phyloP scores from a whole-genome alignment of 2,113 vertebrate species.

The zebrafish (Danio rerio) region DNA sequence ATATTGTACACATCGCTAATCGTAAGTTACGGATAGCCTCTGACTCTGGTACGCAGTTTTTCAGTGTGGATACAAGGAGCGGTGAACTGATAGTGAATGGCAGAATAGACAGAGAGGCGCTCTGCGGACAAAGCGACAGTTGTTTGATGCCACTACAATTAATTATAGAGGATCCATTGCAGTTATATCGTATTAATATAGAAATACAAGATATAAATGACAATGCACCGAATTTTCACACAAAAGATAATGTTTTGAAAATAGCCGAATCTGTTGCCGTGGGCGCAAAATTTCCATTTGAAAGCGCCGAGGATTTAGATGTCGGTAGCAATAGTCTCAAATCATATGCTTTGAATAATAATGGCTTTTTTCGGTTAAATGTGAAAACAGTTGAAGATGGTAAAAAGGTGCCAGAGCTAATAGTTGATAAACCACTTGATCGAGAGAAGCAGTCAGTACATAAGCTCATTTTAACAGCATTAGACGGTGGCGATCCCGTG shows the following conservation, averaged over 20 bases:
- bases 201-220: conserved; percentile 79
- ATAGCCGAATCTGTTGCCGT: conserved; percentile 62
- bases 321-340: conserved; percentile 73
- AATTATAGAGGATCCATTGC: conserved; percentile 76
- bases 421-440: conserved; percentile 75
- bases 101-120: conserved; percentile 77
- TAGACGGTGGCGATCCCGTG: conserved; percentile 75
- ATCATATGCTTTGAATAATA: conserved; percentile 74
- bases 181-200: conserved; percentile 74
- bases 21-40: conserved; percentile 76
- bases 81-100: conserved; percentile 72
- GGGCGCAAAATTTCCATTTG: conserved; percentile 69
- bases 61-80: conserved; percentile 70
- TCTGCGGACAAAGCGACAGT: conserved; percentile 73
- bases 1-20: conserved; percentile 65
- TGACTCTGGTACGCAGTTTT: conserved; percentile 70
- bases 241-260: conserved; percentile 69
- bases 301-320: conserved; percentile 78
- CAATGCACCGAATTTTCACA: conserved; percentile 76
- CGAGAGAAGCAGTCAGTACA: conserved; percentile 73
- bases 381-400: conserved; percentile 75
- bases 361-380: conserved; percentile 73
- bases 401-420: conserved; percentile 73
- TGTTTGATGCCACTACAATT: conserved; percentile 75
- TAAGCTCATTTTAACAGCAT: conserved; percentile 72